phyloP scores from a whole-genome alignment of 2,888 invertebrate genomes.

The Palloptera scutellata region DNA sequence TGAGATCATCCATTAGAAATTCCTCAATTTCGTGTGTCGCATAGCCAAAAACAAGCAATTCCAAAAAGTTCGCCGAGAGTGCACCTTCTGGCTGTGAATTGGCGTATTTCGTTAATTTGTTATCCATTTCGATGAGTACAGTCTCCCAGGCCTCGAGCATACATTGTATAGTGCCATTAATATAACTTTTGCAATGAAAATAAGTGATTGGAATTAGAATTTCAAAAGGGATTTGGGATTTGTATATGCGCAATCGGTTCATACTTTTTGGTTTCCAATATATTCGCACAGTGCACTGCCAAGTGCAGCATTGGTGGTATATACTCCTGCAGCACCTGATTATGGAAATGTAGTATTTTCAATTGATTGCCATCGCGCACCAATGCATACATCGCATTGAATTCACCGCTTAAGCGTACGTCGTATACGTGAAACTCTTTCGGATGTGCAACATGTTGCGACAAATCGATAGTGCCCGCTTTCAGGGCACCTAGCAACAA shows the following conservation, averaged over 20 bases:
- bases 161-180: slow-evolving; percentile 80
- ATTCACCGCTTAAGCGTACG: slow-evolving; percentile 75
- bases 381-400: slow-evolving; percentile 74
- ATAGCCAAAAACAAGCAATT: slow-evolving; percentile 83
- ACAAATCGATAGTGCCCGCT: slow-evolving; percentile 74
- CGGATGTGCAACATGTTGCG: slow-evolving; percentile 68
- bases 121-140: slow-evolving; percentile 91
- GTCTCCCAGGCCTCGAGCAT: slow-evolving; percentile 94
- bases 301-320: slow-evolving; percentile 65
- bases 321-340: slow-evolving; percentile 56
- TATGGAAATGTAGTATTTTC: slow-evolving; percentile 66
- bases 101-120: slow-evolving; percentile 89
- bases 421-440: slow-evolving; percentile 71
- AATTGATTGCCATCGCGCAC: slow-evolving; percentile 71
- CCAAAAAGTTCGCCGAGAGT: slow-evolving; percentile 89
- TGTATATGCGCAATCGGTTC: background rate
- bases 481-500: slow-evolving; percentile 87
- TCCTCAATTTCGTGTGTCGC: slow-evolving; percentile 62
- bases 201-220: background rate
- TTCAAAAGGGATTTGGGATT: background rate
- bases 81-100: slow-evolving; percentile 80
- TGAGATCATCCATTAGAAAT: slow-evolving; percentile 72
- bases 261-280: slow-evolving; percentile 72
- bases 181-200: slow-evolving; percentile 56
- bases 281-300: slow-evolving; percentile 78